phyloP scores from a whole-genome alignment of 2,797 vertebrate species.

The Sphenodon punctatus region DNA sequence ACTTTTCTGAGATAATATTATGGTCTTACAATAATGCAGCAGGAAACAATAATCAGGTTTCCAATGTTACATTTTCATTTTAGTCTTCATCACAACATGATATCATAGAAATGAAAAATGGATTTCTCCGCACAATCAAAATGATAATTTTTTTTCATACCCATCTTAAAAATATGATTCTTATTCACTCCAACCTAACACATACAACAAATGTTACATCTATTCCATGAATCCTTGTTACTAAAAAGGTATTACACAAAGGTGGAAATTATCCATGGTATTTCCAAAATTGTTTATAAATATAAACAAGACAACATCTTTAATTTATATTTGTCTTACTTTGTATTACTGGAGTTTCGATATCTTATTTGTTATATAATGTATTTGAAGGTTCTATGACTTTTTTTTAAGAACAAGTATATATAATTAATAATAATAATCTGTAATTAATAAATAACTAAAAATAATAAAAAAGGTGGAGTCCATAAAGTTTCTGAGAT shows the following conservation, averaged over 20 bases:
- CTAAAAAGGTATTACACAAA: background rate
- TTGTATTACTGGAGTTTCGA: background rate
- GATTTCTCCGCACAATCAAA: slow-evolving; percentile 54
- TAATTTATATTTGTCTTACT: background rate
- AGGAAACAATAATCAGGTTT: slow-evolving; percentile 39
- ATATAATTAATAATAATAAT: too few relatives aligned
- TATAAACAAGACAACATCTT: background rate
- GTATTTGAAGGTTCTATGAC: background rate
- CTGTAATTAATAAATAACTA: too few relatives aligned
- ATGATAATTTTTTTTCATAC: slow-evolving; percentile 57
- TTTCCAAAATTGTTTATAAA: background rate
- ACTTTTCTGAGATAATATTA: background rate
- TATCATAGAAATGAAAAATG: slow-evolving; percentile 38
- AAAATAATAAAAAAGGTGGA: too few relatives aligned
- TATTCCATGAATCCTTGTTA: background rate
- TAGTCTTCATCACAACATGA: slow-evolving; percentile 25
- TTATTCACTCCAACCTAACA: background rate
- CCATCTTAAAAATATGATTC: slow-evolving; percentile 1
- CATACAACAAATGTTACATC: background rate
- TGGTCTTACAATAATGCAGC: background rate
- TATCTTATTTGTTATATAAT: background rate
- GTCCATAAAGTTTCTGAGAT: too few relatives aligned
- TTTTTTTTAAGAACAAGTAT: too few relatives aligned
- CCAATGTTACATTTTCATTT: slow-evolving; percentile 28
- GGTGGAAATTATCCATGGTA: background rate